Conservation (phyloP, 2,797 vertebrate species). For the Urophycis tenuis region DNA sequence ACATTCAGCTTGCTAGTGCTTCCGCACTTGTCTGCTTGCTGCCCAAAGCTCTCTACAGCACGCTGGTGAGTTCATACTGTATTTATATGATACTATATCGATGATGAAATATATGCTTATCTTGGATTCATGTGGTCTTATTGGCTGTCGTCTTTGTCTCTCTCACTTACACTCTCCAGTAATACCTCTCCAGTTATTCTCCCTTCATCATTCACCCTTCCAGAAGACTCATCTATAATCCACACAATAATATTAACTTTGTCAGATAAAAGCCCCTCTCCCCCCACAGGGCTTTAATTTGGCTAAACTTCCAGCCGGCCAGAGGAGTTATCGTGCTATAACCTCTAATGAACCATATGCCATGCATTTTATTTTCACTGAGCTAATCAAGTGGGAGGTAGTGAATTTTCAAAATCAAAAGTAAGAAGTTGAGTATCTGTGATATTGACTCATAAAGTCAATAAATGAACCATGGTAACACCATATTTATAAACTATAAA, state of each 20-base stretch:
- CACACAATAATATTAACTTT: conserved; percentile 36
- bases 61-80: too few relatives aligned
- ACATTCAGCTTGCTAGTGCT: background rate
- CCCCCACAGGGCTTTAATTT: background rate
- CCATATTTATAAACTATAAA: too few relatives aligned
- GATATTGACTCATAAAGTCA: background rate
- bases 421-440: background rate
- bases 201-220: conserved; percentile 26
- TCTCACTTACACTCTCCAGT: background rate
- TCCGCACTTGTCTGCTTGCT: background rate
- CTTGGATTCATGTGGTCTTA: conserved; percentile 17
- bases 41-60: background rate
- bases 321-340: too few relatives aligned
- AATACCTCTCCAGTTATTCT: background rate
- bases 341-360: background rate
- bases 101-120: background rate
- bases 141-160: background rate
- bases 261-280: conserved; percentile 40
- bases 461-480: background rate
- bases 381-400: background rate
- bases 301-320: background rate
- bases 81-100: too few relatives aligned
- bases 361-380: background rate
- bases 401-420: background rate
- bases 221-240: conserved; percentile 36